A percentile compares a stretch with the other conserved stretches of the same genome.
Evolutionary conservation across 2,888 invertebrate genomes (phyloP).

Genomic region (Dicranocentrus wangi): DNA sequence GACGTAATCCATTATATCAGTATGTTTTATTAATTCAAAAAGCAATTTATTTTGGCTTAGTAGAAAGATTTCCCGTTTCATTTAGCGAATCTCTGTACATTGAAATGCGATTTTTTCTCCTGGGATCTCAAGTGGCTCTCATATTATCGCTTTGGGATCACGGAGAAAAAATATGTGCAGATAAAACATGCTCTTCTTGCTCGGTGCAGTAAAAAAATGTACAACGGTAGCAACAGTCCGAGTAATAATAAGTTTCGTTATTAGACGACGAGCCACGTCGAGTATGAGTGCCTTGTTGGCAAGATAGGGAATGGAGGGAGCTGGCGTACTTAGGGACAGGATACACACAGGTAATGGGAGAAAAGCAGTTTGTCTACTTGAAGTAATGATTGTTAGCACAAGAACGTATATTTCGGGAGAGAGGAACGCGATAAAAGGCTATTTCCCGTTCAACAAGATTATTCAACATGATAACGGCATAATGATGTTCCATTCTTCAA

Average conservation of each 20-base stretch:
- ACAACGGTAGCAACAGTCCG: too few species aligned
- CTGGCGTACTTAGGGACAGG: too few species aligned
- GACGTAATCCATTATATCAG: background rate
- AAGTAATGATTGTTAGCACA: background rate
- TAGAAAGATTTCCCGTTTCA: background rate
- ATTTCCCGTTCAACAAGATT: constrained; percentile 29
- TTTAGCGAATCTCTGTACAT: background rate
- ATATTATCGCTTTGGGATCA: constrained; percentile 25
- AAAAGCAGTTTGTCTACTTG: constrained; percentile 6
- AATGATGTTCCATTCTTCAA: constrained; percentile 17
- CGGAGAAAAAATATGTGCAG: too few species aligned
- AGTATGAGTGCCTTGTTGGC: too few species aligned
- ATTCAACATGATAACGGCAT: constrained; percentile 28
- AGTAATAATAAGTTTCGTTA: too few species aligned
- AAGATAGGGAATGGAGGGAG: too few species aligned
- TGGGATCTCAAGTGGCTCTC: background rate
- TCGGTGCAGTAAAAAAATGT: too few species aligned
- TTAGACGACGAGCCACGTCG: too few species aligned
- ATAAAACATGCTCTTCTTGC: too few species aligned
- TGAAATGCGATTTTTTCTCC: background rate
- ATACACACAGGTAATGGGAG: too few species aligned
- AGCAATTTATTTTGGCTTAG: constrained; percentile 60
- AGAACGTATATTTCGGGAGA: background rate
- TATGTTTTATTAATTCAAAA: constrained; percentile 48
- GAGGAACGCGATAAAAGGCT: constrained; percentile 22